Evolutionary conservation across 2,797 vertebrate genomes (phyloP).

Genomic region (Oreochromis grahami): DNA sequence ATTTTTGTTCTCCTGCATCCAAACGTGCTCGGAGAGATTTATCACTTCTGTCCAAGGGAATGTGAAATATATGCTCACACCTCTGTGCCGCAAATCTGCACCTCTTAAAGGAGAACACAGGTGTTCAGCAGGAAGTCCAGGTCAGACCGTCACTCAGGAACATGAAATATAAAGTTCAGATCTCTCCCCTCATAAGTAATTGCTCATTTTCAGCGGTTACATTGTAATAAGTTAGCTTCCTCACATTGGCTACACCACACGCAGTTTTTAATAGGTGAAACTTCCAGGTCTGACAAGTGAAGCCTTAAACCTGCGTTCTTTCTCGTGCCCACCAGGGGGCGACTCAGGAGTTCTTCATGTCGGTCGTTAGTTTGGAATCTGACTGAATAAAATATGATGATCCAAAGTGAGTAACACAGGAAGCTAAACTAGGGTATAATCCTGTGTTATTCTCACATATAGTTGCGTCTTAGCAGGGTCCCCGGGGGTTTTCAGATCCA

Average conservation of each 20-base stretch:
- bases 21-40: conserved; percentile 16
- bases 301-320: background rate
- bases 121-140: background rate
- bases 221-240: background rate
- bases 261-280: background rate
- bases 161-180: background rate
- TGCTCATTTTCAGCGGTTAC: background rate
- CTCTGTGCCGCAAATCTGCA: background rate
- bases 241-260: fast-evolving
- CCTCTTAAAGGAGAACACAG: background rate
- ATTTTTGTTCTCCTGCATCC: background rate
- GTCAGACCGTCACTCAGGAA: background rate
- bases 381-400: background rate
- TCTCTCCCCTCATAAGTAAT: too few relatives aligned
- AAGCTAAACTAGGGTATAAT: background rate
- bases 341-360: background rate
- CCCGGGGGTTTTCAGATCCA: fast-evolving
- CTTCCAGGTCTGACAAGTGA: fast-evolving
- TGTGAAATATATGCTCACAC: background rate
- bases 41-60: conserved; percentile 12
- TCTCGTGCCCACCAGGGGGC: background rate
- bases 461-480: background rate
- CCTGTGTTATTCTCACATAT: background rate
- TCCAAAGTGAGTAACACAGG: background rate
- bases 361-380: background rate